A percentile compares a stretch with the other conserved stretches of the same genome.
Conservation (phyloP, 2,888 invertebrate genomes). For the Dryadula phaetusa region DNA sequence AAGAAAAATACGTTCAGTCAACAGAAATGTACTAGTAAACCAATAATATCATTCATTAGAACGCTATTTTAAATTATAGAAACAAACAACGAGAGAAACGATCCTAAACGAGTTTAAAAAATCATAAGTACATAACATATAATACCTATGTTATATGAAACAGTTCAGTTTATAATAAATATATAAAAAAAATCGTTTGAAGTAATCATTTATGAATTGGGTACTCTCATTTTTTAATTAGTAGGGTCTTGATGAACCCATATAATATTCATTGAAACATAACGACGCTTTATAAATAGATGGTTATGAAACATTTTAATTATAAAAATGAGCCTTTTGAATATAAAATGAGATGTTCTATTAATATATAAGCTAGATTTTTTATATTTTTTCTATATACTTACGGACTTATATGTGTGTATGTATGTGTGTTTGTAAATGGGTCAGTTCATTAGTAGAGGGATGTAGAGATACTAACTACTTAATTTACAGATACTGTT, state of each 20-base stretch:
- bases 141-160: not conserved
- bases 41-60: too few relatives aligned
- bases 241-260: slow-evolving; percentile 18
- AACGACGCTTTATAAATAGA: slow-evolving; percentile 27
- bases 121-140: not conserved
- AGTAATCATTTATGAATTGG: slow-evolving; percentile 23
- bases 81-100: not conserved
- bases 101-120: not conserved
- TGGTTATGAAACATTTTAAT: slow-evolving; percentile 26
- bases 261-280: slow-evolving; percentile 24
- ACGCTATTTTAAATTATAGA: not conserved
- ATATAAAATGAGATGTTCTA: slow-evolving; percentile 27
- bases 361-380: slow-evolving; percentile 22
- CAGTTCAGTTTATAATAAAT: slow-evolving; percentile 3
- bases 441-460: slow-evolving; percentile 61
- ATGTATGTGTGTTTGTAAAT: slow-evolving; percentile 44
- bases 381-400: slow-evolving; percentile 26
- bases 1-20: too few relatives aligned
- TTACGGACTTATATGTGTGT: slow-evolving; percentile 39
- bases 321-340: slow-evolving; percentile 25
- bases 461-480: slow-evolving; percentile 54
- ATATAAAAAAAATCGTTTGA: slow-evolving; percentile 10
- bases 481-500: slow-evolving; percentile 50
- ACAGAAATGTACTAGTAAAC: too few relatives aligned
- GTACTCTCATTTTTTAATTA: slow-evolving; percentile 23